Evolutionary conservation across 2,888 invertebrate species (phyloP).

Genomic region (Pinctada fucata): DNA sequence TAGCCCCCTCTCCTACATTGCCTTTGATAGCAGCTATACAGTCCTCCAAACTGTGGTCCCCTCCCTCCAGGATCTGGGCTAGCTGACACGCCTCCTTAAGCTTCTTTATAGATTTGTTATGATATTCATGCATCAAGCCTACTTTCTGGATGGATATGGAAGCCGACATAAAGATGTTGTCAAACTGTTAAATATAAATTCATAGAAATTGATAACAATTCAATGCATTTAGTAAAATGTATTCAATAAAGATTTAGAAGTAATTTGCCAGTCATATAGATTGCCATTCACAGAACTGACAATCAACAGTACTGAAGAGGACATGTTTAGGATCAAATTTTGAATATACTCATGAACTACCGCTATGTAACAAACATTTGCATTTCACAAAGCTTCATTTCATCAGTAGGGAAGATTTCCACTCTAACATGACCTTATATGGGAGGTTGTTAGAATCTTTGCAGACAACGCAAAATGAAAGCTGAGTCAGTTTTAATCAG

Average conservation of each 20-base stretch:
- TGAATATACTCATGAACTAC: too few species aligned
- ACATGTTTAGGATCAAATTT: too few species aligned
- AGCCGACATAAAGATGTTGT: constrained; percentile 52
- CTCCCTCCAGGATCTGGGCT: constrained; percentile 45
- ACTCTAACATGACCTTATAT: too few species aligned
- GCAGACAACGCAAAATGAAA: too few species aligned
- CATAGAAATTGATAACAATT: neutral
- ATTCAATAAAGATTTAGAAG: constrained; percentile 2
- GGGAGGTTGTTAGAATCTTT: too few species aligned
- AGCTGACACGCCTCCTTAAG: constrained; percentile 54
- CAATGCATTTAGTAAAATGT: neutral
- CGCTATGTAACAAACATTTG: too few species aligned
- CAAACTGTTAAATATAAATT: constrained; percentile 50
- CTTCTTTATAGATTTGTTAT: constrained; percentile 52
- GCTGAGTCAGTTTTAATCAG: too few species aligned
- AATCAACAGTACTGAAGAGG: neutral
- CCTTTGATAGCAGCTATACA: constrained; percentile 60
- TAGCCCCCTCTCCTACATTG: constrained; percentile 49
- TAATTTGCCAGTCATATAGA: neutral
- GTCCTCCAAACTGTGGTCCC: constrained; percentile 60
- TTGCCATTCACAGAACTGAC: neutral
- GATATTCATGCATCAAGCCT: constrained; percentile 50
- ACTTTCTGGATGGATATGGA: constrained; percentile 53
- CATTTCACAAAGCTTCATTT: too few species aligned
- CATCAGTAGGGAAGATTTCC: too few species aligned